Conservation (phyloP, 2,797 vertebrate species). For the Onychomys torridus region DNA sequence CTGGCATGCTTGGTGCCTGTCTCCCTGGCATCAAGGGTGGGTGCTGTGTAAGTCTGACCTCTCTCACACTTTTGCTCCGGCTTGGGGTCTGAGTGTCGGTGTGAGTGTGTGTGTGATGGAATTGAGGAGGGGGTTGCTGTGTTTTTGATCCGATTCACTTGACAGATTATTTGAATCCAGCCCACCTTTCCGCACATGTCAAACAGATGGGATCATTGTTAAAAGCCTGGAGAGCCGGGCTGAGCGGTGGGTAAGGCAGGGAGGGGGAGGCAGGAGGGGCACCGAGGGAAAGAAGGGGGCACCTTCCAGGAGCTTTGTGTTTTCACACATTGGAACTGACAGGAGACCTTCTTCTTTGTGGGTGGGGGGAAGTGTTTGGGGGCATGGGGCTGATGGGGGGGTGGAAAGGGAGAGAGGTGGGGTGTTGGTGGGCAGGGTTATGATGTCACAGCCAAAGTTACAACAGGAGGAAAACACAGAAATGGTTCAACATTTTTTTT, state of each 20-base stretch:
- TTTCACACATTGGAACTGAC: slow-evolving; percentile 65
- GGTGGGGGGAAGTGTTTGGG: slow-evolving; percentile 54
- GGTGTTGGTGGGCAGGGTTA: slow-evolving; percentile 81
- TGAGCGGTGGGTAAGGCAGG: slow-evolving; percentile 73
- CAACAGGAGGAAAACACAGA: slow-evolving; percentile 82
- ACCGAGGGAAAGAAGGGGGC: slow-evolving; percentile 38
- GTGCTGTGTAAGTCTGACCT: slow-evolving; percentile 60
- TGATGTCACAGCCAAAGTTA: slow-evolving; percentile 84
- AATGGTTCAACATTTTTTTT: slow-evolving; percentile 86
- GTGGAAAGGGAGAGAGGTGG: slow-evolving; percentile 76
- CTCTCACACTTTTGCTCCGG: slow-evolving; percentile 56
- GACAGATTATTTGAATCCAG: slow-evolving; percentile 76
- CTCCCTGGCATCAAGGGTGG: slow-evolving; percentile 74
- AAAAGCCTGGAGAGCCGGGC: slow-evolving; percentile 75
- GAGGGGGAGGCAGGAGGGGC: slow-evolving; percentile 67
- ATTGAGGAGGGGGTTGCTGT: slow-evolving; percentile 67
- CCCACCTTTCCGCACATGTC: slow-evolving; percentile 84
- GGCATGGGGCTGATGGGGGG: slow-evolving; percentile 78
- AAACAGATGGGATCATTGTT: slow-evolving; percentile 83
- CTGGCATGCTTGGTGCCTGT: not conserved
- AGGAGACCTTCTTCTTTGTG: slow-evolving; percentile 54
- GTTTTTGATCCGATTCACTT: slow-evolving; percentile 73
- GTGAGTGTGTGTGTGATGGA: slow-evolving; percentile 44
- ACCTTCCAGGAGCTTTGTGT: slow-evolving; percentile 64
- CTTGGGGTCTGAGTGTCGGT: not conserved